Evolutionary conservation across 2,888 invertebrate species (phyloP), one percentile per base, ranked within the genome.

Genomic region (Plagodis pulveraria): DNA sequence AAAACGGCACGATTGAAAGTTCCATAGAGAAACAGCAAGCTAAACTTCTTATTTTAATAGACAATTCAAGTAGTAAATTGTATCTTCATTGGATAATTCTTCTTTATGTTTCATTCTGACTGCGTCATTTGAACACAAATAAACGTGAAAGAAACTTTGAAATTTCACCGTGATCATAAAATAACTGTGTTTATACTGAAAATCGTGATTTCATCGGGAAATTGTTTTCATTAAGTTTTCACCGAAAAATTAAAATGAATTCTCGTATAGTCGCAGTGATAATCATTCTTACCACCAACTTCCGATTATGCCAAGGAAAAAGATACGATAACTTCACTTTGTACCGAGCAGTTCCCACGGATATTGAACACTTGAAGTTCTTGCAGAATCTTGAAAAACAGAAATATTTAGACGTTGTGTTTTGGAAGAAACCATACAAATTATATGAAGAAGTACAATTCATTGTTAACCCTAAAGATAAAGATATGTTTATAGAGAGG

Each of bases 391-490:
- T 89, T 33, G 78, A 79, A 2, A 56, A 56, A 0, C 70, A 80
- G 42, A 86, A 79, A 58, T 87, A 88, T 34, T 69, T 89, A 0
- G 75, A 89, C 42, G 59, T 86, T 6, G 56, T 76, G 0, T 90
- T 86, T 63, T 88, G 87, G 87, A 80, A 73, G 41, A 79, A 70
- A 22, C 87, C 89, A 0, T 65, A 66, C 0, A 87, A 81, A 55
- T 55, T 90, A 36, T 74, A 71, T 53, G 70, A 77, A 11, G 73
- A 80, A 43, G 77, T 84, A 0, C 86, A 89, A 42, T 67, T 89
- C 8, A 63, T 90, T 1, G 81, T 90, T 0, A 76, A 71, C 41
- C 80, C 82, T 2, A 45, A 44, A 0, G 83, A 89, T 8, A 64
- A 56, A 6, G 73, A 69, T 0, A 1, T 80, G 1, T 85, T 89